Conservation (phyloP, 2,113 vertebrate genomes). For the Perccottus glenii region DNA sequence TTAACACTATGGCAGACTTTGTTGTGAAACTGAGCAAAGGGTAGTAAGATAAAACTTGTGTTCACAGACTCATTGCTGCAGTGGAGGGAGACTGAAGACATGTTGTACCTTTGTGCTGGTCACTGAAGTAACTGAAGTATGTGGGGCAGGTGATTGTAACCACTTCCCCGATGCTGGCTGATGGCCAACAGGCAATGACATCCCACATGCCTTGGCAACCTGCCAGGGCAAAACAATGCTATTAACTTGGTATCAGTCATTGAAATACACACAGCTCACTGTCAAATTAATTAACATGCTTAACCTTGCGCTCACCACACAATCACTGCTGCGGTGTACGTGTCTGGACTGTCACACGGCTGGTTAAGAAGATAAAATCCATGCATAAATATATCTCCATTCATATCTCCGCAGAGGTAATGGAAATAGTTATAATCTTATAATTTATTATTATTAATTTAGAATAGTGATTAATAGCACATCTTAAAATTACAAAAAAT, state of each 20-base stretch:
- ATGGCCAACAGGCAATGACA: conserved; percentile 91
- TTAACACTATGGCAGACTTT: too few species aligned
- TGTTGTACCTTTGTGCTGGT: conserved; percentile 71
- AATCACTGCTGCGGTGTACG: neutral
- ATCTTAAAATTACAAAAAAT: neutral
- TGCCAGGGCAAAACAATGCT: conserved; percentile 50
- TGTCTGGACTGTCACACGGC: neutral
- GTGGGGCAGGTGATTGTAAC: conserved; percentile 84
- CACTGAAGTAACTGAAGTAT: conserved; percentile 85
- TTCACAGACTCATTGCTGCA: neutral
- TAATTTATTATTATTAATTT: neutral
- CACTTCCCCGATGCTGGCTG: conserved; percentile 83
- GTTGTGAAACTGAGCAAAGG: too few species aligned
- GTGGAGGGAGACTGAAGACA: neutral
- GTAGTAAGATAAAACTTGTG: too few species aligned
- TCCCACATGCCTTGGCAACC: conserved; percentile 91
- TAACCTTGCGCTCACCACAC: conserved; percentile 1
- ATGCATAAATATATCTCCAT: neutral
- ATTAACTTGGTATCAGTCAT: conserved; percentile 24
- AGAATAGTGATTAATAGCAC: neutral
- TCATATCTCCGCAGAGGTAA: neutral
- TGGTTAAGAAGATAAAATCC: neutral
- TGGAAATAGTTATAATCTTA: neutral
- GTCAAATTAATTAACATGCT: conserved; percentile 11
- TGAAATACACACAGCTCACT: neutral